These are phyloP conservation scores for Camelus dromedarius DNA, from an alignment of 2,113 vertebrate genomes.

Conservation along the genomic window DNA sequence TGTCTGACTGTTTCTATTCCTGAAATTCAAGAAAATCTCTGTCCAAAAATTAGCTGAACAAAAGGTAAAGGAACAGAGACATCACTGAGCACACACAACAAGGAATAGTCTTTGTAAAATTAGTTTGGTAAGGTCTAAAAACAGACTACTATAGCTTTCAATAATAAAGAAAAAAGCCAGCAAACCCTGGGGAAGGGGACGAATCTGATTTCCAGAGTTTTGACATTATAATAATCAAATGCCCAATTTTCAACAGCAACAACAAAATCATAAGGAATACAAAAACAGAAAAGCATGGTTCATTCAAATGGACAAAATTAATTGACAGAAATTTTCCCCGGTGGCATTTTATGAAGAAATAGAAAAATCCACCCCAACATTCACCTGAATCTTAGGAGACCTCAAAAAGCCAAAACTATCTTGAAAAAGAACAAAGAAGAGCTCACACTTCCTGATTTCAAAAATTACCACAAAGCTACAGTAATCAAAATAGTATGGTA, in stretches of 20 bases:
- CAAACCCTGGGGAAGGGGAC: no score
- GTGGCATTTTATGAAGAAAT: background rate
- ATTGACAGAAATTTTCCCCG: background rate
- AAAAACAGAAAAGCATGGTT: background rate
- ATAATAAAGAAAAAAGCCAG: no score
- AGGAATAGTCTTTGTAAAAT: background rate
- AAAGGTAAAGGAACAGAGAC: constrained; percentile 29
- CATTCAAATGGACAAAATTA: background rate
- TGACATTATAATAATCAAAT: background rate
- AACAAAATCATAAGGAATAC: background rate
- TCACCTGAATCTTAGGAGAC: background rate
- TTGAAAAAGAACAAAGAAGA: background rate
- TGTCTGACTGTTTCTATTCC: background rate
- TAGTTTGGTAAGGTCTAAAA: background rate
- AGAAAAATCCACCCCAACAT: background rate
- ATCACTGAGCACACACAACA: background rate
- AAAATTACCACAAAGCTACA: background rate
- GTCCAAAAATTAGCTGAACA: constrained; percentile 28
- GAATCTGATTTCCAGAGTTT: background rate
- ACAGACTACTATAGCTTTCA: background rate
- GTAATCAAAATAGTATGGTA: background rate
- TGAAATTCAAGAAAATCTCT: constrained; percentile 14
- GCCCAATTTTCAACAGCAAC: background rate
- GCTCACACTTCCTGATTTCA: background rate
- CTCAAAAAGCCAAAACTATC: background rate